Conservation (phyloP, 1,140 invertebrate species). For the Drosophila ambigua region DNA sequence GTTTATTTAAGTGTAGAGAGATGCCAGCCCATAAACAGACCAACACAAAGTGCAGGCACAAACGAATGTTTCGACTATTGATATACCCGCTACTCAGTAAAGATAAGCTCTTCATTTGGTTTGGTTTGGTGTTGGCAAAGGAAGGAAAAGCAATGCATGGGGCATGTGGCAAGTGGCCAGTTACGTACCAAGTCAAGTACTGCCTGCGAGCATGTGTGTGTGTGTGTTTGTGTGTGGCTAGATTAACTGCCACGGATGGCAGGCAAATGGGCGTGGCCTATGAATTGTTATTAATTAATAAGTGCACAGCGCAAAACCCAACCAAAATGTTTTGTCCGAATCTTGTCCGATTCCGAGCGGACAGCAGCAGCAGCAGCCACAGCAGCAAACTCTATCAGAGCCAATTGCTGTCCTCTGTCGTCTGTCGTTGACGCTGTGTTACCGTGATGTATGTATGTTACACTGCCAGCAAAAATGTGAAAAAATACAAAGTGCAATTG, state of each 20-base stretch:
- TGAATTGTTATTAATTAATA: conserved; percentile 65
- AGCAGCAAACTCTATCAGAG: conserved; percentile 57
- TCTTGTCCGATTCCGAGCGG: neutral
- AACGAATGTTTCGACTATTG: neutral
- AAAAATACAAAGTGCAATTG: conserved; percentile 79
- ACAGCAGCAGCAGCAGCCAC: too few relatives aligned
- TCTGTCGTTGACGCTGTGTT: conserved; percentile 58
- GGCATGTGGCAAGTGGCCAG: neutral
- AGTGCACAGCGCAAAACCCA: conserved; percentile 27
- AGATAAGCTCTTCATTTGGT: neutral
- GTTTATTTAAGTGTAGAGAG: conserved; percentile 60
- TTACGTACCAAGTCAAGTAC: too few relatives aligned
- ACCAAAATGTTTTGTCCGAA: conserved; percentile 20
- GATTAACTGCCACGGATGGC: conserved; percentile 16
- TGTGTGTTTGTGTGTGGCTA: too few relatives aligned
- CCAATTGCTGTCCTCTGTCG: conserved; percentile 53
- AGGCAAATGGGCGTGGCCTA: conserved; percentile 27
- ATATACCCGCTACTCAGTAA: conserved; percentile 2
- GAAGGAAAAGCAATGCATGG: too few relatives aligned
- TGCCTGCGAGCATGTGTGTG: neutral
- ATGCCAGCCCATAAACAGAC: conserved; percentile 36
- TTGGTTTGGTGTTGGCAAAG: too few relatives aligned
- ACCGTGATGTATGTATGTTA: conserved; percentile 60
- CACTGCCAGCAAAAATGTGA: conserved; percentile 61
- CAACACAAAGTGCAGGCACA: conserved; percentile 7